A percentile compares a stretch with the other conserved stretches of the same genome.
Conservation (phyloP, 2,888 invertebrate genomes). For the Rhagophthalmus giganteus region DNA sequence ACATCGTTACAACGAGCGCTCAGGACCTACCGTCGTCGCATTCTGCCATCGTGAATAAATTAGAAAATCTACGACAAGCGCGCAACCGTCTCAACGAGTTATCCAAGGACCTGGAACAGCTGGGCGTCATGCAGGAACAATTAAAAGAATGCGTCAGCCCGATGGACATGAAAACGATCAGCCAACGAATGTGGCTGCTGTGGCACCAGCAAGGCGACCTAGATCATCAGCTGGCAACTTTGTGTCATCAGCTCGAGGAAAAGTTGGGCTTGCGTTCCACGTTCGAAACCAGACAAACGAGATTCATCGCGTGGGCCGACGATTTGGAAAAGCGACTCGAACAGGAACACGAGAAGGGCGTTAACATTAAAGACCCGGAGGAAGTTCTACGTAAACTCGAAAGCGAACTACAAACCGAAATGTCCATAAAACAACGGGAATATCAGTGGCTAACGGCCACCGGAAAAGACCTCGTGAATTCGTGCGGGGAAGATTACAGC, state of each 20-base stretch:
- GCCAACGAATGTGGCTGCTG: constrained; percentile 76
- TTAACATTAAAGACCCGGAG: constrained; percentile 72
- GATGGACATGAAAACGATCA: constrained; percentile 77
- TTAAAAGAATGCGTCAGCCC: constrained; percentile 84
- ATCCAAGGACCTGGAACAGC: constrained; percentile 67
- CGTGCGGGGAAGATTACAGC: constrained; percentile 66
- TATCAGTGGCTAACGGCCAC: constrained; percentile 75
- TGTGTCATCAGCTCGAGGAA: constrained; percentile 75
- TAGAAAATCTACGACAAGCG: constrained; percentile 65
- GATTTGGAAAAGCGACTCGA: constrained; percentile 70
- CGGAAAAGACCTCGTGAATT: constrained; percentile 66
- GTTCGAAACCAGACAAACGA: constrained; percentile 68
- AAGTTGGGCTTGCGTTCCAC: constrained; percentile 70
- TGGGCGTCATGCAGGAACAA: constrained; percentile 77
- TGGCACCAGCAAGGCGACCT: constrained; percentile 80
- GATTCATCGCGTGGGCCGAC: constrained; percentile 71
- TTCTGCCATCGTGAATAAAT: constrained; percentile 65
- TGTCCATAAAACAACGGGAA: constrained; percentile 75
- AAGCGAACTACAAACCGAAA: constrained; percentile 75
- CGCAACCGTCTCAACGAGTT: constrained; percentile 63
- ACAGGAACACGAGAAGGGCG: constrained; percentile 57
- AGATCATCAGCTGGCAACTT: constrained; percentile 73
- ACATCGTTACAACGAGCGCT: constrained; percentile 61
- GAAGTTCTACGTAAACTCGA: constrained; percentile 72
- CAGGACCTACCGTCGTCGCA: constrained; percentile 62